These are phyloP conservation scores for Parambassis ranga DNA, from an alignment of 2,797 vertebrate species.

Conservation along the genomic window DNA sequence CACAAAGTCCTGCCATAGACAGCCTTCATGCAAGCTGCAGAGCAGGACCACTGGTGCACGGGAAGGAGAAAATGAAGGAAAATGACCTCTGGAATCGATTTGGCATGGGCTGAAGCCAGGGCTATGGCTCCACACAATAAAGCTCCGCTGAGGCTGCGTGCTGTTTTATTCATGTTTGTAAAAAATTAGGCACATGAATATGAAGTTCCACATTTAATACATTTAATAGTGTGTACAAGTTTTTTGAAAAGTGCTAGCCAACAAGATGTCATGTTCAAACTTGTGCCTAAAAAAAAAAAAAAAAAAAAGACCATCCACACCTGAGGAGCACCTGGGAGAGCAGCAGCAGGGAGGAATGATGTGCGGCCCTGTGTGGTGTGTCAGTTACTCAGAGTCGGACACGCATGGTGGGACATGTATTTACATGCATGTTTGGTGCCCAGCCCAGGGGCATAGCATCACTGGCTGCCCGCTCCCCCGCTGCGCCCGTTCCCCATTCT, in stretches of 20 bases:
- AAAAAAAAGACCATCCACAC: neutral
- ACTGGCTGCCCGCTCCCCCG: conserved; percentile 49
- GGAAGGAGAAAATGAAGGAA: conserved; percentile 57
- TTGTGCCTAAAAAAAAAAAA: neutral
- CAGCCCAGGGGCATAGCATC: conserved; percentile 55
- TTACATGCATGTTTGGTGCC: conserved; percentile 65
- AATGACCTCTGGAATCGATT: conserved; percentile 77
- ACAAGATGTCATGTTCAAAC: conserved; percentile 10
- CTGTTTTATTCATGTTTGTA: conserved; percentile 54
- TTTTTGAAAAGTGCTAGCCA: conserved; percentile 5
- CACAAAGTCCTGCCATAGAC: conserved; percentile 45
- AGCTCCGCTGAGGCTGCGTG: conserved; percentile 48
- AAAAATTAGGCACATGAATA: conserved; percentile 34
- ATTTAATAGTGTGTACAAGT: neutral
- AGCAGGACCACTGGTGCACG: conserved; percentile 51
- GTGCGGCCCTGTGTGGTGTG: neutral
- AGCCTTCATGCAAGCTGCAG: conserved; percentile 35
- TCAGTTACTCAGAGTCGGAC: conserved; percentile 36
- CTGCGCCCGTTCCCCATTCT: conserved; percentile 49
- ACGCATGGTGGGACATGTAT: conserved; percentile 53
- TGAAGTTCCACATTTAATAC: conserved; percentile 40
- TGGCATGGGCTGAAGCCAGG: conserved; percentile 59
- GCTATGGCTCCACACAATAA: conserved; percentile 34
- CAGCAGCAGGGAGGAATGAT: conserved; percentile 1
- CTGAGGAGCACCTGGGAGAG: conserved; percentile 2